Evolutionary conservation across 1,140 invertebrate genomes (phyloP).

Genomic region (Heterodera carotae): DNA sequence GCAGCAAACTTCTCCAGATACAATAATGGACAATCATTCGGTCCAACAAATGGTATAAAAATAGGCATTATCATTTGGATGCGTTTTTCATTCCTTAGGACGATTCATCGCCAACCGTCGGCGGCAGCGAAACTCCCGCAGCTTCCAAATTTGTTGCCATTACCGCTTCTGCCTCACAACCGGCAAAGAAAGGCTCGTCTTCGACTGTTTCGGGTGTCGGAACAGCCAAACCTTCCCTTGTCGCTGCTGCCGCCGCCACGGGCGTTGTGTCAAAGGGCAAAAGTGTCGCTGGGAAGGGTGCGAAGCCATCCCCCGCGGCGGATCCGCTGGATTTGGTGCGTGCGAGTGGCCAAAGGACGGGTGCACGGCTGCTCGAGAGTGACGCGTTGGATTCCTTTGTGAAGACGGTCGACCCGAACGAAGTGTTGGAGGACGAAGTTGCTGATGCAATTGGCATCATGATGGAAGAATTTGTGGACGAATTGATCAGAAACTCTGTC

Average conservation of each 20-base stretch:
- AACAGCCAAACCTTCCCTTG: neutral
- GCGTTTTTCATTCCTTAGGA: neutral
- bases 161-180: neutral
- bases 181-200: neutral
- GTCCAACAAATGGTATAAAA: no score
- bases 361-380: constrained; percentile 7
- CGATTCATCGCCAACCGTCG: neutral
- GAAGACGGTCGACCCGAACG: constrained; percentile 29
- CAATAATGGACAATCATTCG: no score
- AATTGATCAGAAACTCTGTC: constrained; percentile 21
- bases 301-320: neutral
- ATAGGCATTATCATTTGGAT: no score
- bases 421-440: constrained; percentile 33
- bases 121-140: neutral
- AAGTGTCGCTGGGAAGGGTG: neutral
- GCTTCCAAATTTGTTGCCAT: neutral
- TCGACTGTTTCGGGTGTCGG: neutral
- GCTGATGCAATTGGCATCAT: constrained; percentile 18
- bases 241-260: neutral
- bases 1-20: no score
- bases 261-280: neutral
- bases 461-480: constrained; percentile 35
- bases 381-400: constrained; percentile 23
- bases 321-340: constrained; percentile 6
- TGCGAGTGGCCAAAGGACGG: neutral